Base-by-base conservation (phyloP, 1,140 invertebrate genomes). In the Bombus sylvicola region DNA sequence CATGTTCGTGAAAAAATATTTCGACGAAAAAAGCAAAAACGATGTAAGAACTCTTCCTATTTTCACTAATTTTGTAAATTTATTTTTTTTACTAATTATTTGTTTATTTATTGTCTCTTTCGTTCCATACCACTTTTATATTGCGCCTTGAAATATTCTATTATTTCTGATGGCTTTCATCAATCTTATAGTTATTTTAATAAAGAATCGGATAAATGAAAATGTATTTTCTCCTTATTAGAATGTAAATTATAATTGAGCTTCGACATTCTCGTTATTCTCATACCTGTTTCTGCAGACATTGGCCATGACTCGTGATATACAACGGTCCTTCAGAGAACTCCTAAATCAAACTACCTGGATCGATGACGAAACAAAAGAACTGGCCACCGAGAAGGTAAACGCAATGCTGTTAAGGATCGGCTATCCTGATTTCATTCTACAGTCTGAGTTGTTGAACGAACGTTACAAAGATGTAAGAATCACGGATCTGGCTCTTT, bases 341-440 rank as follows among this genome's bases (percentile, higher is more conserved):
- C 96, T 98, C 18, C 91, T 98, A 2, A 95, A 96, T 31, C 95
- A 96, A 74, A 97, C 97, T 1, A 94, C 96, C 34, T 99, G 98
- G 98, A 97, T 99, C 92, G 97, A 98, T 87, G 94, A 96, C 34
- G 96, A 97, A 47, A 99, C 98, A 0, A 97, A 98, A 89, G 93
- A 95, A 47, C 96, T 97, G 66, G 98, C 98, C 5, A 96, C 96
- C 18, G 96, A 97, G 90, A 99, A 99, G 96, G 97, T 98, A 28
- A 96, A 97, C 71, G 95, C 96, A 0, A 98, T 99, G 96, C 96
- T 97, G 86, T 95, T 98, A 37, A 97, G 98, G 93, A 98, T 99
- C 88, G 98, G 98, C 2, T 98, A 98, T 93, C 98, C 98, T 1
- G 97, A 98, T 93, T 98, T 97, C 88, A 98, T 99, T 86, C 94